Base-by-base conservation (phyloP, 2,113 vertebrate species). In the Centropristis striata region DNA sequence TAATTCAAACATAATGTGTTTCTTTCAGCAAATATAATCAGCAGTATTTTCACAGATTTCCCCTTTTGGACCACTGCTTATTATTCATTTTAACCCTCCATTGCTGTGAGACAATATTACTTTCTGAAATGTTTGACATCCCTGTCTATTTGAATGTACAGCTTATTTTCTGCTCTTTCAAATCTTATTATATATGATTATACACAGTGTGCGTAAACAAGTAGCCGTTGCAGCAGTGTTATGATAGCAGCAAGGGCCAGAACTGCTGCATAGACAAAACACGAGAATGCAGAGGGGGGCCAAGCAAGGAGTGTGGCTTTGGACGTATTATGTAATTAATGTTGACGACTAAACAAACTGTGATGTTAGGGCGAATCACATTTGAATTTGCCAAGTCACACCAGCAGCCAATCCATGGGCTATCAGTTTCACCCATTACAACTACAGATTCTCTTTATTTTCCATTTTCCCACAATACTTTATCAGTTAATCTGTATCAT, bases 241-340 rank as follows among this genome's bases (percentile, higher is more conserved):
- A 21, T 36, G 47, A 53, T 12, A 53, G 76, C 32, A 78, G 64
- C 58, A 55, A 55, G 16, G 32, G 1, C 28, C 46, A 39, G 39
- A 49, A 54, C 16, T 84, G 86, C 77, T 72, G 63, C 71, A 85
- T 65, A 46, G 42, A 71, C 51, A 71, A 60, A 78, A 36, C 16
- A 25, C 13, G 21, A 36, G 47, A 60, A 67, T 47, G 23, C 47
- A 49, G 47, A 42, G 14, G 27, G n/a, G 37, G 47, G 32, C 41
- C 23, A n/a, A 36, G 41, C 20, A 63, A 27, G 13, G 46, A 65
- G 32, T 0, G 0, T 21, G 14, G n/a, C 25, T 50, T 60, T 72
- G 23, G 49, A 68, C 8, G 16, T 23, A 32, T 67, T 68, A 68
- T 55, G 47, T 25, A 67, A 78, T 72, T 53, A 47, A 32, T 67